Percentiles rank a stretch among this genome's conserved stretches.
Conservation (phyloP, 2,113 vertebrate genomes). For the Mirza zaza region DNA sequence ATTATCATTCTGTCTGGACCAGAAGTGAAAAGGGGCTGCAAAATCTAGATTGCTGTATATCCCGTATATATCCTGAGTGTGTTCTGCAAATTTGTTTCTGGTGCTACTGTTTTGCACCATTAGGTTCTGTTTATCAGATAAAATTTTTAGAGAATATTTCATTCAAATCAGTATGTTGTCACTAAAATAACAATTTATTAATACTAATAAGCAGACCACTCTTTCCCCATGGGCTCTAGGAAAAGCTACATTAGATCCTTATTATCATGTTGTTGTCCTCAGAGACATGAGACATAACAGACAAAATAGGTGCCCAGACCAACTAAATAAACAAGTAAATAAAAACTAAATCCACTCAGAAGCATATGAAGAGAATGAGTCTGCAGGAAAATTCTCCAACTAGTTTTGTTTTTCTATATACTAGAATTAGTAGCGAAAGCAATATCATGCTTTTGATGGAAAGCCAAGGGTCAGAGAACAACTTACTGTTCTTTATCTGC, state of each 20-base stretch:
- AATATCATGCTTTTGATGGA: not conserved
- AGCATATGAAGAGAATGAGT: conserved; percentile 27
- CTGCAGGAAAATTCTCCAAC: conserved; percentile 1
- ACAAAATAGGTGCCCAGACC: not conserved
- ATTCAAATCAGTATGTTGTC: conserved; percentile 22
- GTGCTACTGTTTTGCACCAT: not conserved
- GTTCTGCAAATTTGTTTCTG: conserved; percentile 41
- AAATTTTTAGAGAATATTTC: not conserved
- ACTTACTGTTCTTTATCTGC: not conserved
- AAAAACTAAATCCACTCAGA: conserved; percentile 17
- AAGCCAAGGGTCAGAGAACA: not conserved
- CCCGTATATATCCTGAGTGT: too few relatives aligned
- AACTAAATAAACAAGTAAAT: conserved; percentile 14
- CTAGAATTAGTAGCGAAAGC: not conserved
- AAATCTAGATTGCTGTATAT: not conserved
- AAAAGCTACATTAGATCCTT: not conserved
- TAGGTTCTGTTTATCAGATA: not conserved
- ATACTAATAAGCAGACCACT: not conserved
- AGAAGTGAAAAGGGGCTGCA: not conserved
- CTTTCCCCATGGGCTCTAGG: not conserved
- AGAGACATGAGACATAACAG: not conserved
- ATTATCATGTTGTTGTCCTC: not conserved
- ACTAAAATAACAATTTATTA: not conserved
- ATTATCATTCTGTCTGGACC: not conserved
- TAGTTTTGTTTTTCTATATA: not conserved